phyloP scores from a whole-genome alignment of 2,797 vertebrate genomes.

The Takifugu rubripes region DNA sequence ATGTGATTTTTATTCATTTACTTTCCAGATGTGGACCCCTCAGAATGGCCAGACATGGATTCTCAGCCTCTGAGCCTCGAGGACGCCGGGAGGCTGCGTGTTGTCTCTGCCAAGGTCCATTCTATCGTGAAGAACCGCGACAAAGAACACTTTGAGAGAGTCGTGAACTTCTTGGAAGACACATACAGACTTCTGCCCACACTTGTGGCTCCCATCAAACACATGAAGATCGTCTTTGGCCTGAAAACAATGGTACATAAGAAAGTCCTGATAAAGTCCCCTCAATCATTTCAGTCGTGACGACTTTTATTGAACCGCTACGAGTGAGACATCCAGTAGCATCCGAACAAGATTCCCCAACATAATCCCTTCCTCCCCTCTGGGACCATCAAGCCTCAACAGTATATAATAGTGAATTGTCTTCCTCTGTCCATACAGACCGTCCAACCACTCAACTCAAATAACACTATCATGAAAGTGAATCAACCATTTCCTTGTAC shows the following conservation, averaged over 20 bases:
- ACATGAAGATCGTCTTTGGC: conserved; percentile 79
- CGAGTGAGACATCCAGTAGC: too few relatives aligned
- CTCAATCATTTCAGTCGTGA: too few relatives aligned
- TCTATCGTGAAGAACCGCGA: conserved; percentile 60
- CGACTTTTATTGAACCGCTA: too few relatives aligned
- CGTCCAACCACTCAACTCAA: too few relatives aligned
- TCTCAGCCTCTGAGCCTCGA: conserved; percentile 49
- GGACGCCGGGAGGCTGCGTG: conserved; percentile 63
- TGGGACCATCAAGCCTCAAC: too few relatives aligned
- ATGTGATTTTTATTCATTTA: neutral
- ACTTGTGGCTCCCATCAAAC: conserved; percentile 71
- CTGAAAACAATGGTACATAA: conserved; percentile 73
- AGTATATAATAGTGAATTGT: too few relatives aligned
- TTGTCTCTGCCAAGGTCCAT: conserved; percentile 52
- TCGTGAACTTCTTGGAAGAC: conserved; percentile 55
- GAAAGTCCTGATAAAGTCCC: too few relatives aligned
- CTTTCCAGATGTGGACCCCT: conserved; percentile 50
- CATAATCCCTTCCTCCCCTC: too few relatives aligned
- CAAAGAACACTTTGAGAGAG: conserved; percentile 55
- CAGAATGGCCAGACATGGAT: conserved; percentile 57
- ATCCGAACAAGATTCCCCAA: too few relatives aligned
- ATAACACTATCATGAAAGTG: too few relatives aligned
- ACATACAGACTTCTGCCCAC: conserved; percentile 55
- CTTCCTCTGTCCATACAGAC: too few relatives aligned
- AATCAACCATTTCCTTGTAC: too few relatives aligned